These are phyloP conservation scores for Oreochromis grahami DNA, from an alignment of 2,797 vertebrate genomes.

Conservation along the genomic window DNA sequence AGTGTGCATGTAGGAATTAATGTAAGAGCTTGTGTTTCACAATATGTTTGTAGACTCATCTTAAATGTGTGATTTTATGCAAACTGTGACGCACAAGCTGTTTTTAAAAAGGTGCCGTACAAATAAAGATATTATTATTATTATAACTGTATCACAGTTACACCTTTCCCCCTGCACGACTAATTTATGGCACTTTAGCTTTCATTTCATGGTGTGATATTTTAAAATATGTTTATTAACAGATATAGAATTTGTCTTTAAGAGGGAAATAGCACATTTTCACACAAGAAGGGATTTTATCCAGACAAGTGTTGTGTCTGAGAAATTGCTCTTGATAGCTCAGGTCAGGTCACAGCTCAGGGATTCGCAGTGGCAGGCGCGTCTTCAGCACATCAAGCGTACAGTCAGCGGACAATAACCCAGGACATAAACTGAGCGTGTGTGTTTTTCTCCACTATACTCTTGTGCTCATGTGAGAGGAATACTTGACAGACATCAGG, in stretches of 20 bases:
- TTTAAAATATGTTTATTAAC: background rate
- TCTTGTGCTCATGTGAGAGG: background rate
- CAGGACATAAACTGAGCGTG: background rate
- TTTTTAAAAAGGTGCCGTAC: background rate
- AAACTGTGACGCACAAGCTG: background rate
- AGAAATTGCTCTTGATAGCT: background rate
- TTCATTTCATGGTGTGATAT: background rate
- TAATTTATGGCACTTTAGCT: background rate
- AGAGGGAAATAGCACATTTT: background rate
- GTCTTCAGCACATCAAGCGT: background rate
- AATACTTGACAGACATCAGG: background rate
- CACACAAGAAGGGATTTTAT: background rate
- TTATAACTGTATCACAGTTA: background rate
- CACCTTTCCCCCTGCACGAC: background rate
- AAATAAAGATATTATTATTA: background rate
- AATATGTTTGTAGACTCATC: background rate
- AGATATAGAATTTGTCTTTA: background rate
- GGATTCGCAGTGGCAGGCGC: background rate
- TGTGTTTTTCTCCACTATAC: background rate
- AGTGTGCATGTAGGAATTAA: background rate
- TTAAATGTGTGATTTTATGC: background rate
- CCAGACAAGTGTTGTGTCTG: background rate
- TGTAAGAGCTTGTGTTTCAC: background rate
- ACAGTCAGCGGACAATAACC: background rate
- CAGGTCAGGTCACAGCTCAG: constrained; percentile 1